Base-by-base conservation (phyloP, 2,797 vertebrate species). In the Myiotriccus ornatus region DNA sequence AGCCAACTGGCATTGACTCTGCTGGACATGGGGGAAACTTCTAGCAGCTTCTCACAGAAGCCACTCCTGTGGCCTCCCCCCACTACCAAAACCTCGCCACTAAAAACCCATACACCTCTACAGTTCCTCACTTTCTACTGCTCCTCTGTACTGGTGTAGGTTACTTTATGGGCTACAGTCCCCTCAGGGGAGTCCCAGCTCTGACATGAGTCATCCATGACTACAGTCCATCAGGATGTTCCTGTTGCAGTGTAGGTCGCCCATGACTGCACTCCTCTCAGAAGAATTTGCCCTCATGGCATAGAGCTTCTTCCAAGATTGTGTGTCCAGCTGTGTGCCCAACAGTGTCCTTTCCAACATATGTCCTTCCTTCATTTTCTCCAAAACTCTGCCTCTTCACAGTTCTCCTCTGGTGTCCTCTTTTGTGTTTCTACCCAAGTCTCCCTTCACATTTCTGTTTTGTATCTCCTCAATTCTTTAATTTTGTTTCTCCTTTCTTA, bases 131-230 rank as follows among this genome's bases (percentile, higher is more conserved):
- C 4, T 80, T 73, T 80, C 34, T 46, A 7, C 2, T 2, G 6
- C 13, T 89, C 3, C 18, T 74, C 18, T 43, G 12, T n/a, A 32
- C 12, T 25, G 32, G 3, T 1, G 1, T 37, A 12, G 2, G 10
- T 46, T 57, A 5, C 7, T 46, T 30, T 35, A 9, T 27, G 8
- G 22, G 2, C 10, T 57, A 16, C 50, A 62, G 15, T 46, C 5
- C 12, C 11, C 16, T 56, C 27, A 56, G 23, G 6, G 12, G 0
- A 57, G 14, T 70, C 52, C 17, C 10, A 70, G 22, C 19, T 65
- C 37, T 56, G 14, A 23, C 27, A 43, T 9, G 25, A 37, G 23
- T 52, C 35, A 44, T 15, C 22, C 27, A 22, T 46, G 25, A 46
- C 30, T 55, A 7, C 49, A 56, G 10, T 43, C 9, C 8, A 22